phyloP scores from a whole-genome alignment of 2,113 vertebrate species.

The Bucco capensis region DNA sequence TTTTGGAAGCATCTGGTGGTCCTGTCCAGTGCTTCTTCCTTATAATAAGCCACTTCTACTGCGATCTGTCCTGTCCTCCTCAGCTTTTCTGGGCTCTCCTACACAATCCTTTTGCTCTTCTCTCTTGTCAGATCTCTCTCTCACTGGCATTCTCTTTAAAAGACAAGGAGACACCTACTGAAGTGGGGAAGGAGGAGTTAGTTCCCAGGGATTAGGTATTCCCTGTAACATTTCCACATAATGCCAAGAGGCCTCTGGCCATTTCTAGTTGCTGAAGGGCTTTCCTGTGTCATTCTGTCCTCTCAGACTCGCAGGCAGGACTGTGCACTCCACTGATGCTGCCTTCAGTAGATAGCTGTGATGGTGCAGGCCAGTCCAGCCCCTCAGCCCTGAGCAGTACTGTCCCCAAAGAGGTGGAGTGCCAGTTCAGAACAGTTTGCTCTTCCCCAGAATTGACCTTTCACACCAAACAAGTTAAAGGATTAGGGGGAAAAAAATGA shows the following conservation, averaged over 20 bases:
- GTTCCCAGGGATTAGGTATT: neutral
- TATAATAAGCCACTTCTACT: neutral
- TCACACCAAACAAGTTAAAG: neutral
- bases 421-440: neutral
- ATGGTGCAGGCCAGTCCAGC: neutral
- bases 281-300: neutral
- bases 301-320: neutral
- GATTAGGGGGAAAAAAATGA: neutral
- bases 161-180: neutral
- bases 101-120: neutral
- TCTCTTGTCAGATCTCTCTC: neutral
- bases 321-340: neutral
- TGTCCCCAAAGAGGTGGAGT: neutral
- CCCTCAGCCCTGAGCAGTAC: neutral
- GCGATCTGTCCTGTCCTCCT: neutral
- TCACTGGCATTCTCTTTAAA: neutral
- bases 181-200: neutral
- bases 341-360: neutral
- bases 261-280: neutral
- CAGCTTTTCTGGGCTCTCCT: neutral
- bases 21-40: neutral
- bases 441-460: neutral
- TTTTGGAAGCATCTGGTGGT: neutral
- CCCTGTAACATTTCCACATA: accelerated
- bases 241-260: neutral